These are phyloP conservation scores for Staurois parvus DNA, from an alignment of 2,797 vertebrate species.

Conservation along the genomic window DNA sequence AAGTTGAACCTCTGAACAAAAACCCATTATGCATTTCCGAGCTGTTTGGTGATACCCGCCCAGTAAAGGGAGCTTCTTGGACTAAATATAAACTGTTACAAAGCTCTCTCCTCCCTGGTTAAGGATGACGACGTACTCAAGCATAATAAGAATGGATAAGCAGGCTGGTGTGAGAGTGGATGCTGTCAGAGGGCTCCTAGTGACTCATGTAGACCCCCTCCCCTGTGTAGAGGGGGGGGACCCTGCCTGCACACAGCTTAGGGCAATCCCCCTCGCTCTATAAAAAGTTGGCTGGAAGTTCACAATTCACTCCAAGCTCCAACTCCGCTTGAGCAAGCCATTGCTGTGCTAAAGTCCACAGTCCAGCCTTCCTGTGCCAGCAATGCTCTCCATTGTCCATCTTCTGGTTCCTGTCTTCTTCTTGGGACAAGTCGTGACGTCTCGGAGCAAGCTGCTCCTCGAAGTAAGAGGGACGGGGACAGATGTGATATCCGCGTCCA, in stretches of 20 bases:
- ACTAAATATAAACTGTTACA: constrained; percentile 38
- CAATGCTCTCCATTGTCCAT: constrained; percentile 71
- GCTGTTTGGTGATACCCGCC: constrained; percentile 5
- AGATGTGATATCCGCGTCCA: too few species aligned
- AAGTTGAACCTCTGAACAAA: neutral
- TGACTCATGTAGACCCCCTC: constrained; percentile 56
- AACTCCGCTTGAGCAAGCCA: constrained; percentile 38
- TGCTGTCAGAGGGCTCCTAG: too few species aligned
- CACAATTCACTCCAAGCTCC: neutral
- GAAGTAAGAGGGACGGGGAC: constrained; percentile 37
- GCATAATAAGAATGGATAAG: constrained; percentile 18
- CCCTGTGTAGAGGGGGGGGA: neutral
- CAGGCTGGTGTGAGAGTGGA: neutral
- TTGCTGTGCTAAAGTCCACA: constrained; percentile 15
- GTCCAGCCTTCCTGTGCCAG: constrained; percentile 14
- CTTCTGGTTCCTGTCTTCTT: constrained; percentile 64
- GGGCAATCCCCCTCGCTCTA: neutral
- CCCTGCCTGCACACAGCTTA: neutral
- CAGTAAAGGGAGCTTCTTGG: neutral
- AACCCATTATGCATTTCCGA: constrained; percentile 21
- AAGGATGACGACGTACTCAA: constrained; percentile 31
- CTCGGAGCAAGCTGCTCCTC: constrained; percentile 67
- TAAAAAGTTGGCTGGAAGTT: constrained; percentile 47
- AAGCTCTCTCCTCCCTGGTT: constrained; percentile 43
- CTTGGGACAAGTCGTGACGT: constrained; percentile 61